Evolutionary conservation across 2,113 vertebrate species (phyloP), one percentile per base, ranked within the genome.

Genomic region (Ctenomys sociabilis): DNA sequence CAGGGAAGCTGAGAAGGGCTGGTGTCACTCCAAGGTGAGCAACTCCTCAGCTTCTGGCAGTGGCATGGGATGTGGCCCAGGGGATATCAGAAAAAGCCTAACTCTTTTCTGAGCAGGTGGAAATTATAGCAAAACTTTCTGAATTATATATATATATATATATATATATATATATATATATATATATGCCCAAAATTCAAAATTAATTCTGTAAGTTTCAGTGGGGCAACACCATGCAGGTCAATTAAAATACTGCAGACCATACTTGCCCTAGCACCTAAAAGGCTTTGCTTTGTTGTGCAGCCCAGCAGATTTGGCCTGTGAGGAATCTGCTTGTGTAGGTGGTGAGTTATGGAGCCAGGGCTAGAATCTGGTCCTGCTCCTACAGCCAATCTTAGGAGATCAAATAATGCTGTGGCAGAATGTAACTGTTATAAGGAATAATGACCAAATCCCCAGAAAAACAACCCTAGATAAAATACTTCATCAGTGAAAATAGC

Each of bases 381-480:
- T 22, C 11, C 24, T 24, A 66, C 30, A 52, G 57, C 72, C 54
- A 75, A 7, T 89, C 63, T 37, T 59, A n/a, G 52, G 16, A 97
- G 89, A 86, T 45, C 63, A 61, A 91, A 88, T 19, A 30, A 85
- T 45, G 28, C 86, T 61, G 30, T 0, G 10, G 78, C 49, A n/a
- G 91, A 87, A 21, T 35, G 45, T 40, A 37, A 64, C 40, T 35
- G 1, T 54, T 75, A n/a, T 13, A 87, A 70, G 70, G 37, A 72
- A 61, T 73, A 64, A 91, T 87, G 84, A 81, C 24, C 21, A 40
- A 64, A 86, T 64, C 68, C 70, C 43, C 64, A 75, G 86, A 64
- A 88, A 81, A 91, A 68, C 11, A 57, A 26, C 61, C 22, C 64
- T 64, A 81, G 45, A 91, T 3, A 73, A 80, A 95, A 89, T 87